phyloP scores from a whole-genome alignment of 2,113 vertebrate species.

The Atlantisia rogersi region DNA sequence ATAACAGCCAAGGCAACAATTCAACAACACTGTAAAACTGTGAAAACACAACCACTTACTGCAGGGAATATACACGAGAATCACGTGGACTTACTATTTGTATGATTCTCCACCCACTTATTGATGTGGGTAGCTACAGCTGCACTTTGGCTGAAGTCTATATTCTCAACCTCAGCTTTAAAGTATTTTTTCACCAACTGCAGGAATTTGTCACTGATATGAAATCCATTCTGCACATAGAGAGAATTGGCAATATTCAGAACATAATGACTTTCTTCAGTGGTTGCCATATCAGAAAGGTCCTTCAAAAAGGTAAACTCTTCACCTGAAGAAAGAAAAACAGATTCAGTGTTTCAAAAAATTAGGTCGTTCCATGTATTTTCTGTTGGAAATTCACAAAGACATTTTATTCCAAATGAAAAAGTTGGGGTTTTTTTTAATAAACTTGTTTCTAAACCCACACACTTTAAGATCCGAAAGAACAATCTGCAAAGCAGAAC shows the following conservation, averaged over 20 bases:
- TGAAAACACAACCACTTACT: background rate
- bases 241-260: conserved; percentile 91
- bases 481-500: background rate
- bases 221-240: conserved; percentile 90
- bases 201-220: conserved; percentile 90
- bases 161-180: conserved; percentile 84
- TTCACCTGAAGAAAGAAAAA: conserved; percentile 76
- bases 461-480: background rate
- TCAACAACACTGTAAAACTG: background rate
- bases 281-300: conserved; percentile 80
- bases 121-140: conserved; percentile 91
- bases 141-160: conserved; percentile 90
- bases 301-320: conserved; percentile 91
- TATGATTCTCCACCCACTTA: conserved; percentile 95
- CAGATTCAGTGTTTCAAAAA: background rate
- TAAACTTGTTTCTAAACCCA: background rate
- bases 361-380: background rate
- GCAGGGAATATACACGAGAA: conserved; percentile 9
- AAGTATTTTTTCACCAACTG: conserved; percentile 92
- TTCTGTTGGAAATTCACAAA: background rate
- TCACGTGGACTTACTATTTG: conserved; percentile 86
- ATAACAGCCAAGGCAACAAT: background rate
- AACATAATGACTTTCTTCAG: conserved; percentile 84
- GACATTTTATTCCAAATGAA: background rate
- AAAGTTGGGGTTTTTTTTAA: background rate